A percentile compares a stretch with the other conserved stretches of the same genome.
Conservation (phyloP, 2,888 invertebrate genomes). For the Synergus laeviventris region DNA sequence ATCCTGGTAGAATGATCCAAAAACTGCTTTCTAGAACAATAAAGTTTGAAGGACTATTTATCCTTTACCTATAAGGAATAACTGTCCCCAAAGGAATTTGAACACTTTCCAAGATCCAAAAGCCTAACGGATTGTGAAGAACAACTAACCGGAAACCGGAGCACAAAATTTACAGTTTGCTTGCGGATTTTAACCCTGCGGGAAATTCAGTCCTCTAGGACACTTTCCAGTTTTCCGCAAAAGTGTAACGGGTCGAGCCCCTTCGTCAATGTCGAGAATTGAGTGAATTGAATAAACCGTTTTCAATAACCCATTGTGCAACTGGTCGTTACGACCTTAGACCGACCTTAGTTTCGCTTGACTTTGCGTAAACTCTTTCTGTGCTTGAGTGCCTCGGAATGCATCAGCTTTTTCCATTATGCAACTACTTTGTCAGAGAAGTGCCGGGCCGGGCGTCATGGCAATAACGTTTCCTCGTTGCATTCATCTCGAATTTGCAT, state of each 20-base stretch:
- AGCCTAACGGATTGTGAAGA: slow-evolving; percentile 18
- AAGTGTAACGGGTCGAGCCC: slow-evolving; percentile 28
- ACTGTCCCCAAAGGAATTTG: not conserved
- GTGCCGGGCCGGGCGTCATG: slow-evolving; percentile 6
- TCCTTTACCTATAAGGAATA: not conserved
- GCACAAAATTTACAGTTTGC: slow-evolving; percentile 27
- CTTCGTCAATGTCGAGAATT: slow-evolving; percentile 32
- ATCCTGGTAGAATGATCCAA: not conserved
- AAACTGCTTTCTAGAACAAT: not conserved
- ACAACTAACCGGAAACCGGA: not conserved
- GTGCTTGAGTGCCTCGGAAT: slow-evolving; percentile 18
- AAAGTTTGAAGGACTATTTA: not conserved
- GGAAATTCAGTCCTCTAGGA: slow-evolving; percentile 8
- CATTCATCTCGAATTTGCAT: slow-evolving; percentile 16
- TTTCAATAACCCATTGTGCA: slow-evolving; percentile 49
- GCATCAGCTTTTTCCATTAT: slow-evolving; percentile 6
- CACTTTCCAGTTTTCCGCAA: slow-evolving; percentile 20
- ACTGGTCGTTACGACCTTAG: slow-evolving; percentile 50
- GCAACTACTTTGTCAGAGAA: slow-evolving; percentile 13
- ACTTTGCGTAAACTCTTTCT: slow-evolving; percentile 52
- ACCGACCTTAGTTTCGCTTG: slow-evolving; percentile 51
- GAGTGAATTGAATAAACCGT: slow-evolving; percentile 20
- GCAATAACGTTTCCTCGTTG: slow-evolving; percentile 2
- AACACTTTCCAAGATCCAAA: not conserved
- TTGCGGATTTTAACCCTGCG: slow-evolving; percentile 25